A percentile compares a stretch with the other conserved stretches of the same genome.
These are phyloP conservation scores for Sula dactylatra DNA, from an alignment of 2,113 vertebrate species.

Conservation along the genomic window DNA sequence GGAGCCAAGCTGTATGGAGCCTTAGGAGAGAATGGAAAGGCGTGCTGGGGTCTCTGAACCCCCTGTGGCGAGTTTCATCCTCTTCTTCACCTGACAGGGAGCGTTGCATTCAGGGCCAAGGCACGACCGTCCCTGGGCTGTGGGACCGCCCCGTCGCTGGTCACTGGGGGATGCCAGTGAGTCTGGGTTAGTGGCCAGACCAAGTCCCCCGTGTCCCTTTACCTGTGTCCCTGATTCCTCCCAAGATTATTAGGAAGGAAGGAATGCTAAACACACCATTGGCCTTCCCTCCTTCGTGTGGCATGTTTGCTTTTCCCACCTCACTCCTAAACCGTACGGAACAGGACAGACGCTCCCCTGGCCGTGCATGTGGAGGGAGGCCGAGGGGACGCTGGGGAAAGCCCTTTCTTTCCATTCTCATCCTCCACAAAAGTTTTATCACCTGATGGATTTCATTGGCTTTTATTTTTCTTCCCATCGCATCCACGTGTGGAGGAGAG, in stretches of 20 bases:
- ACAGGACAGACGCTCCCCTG: not conserved
- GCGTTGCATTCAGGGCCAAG: not conserved
- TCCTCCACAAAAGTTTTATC: slow-evolving; percentile 9
- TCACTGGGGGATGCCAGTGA: not conserved
- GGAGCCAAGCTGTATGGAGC: not conserved
- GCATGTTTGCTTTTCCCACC: not conserved
- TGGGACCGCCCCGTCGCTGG: too few species aligned
- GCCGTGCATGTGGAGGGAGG: not conserved
- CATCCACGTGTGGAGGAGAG: not conserved
- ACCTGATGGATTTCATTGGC: slow-evolving; percentile 16
- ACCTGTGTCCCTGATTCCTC: not conserved
- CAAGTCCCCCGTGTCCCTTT: not conserved
- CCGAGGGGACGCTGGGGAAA: not conserved
- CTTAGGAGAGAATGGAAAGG: not conserved
- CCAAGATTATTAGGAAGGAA: not conserved
- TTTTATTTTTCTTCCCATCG: not conserved
- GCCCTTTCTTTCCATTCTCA: not conserved
- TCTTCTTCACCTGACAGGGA: not conserved
- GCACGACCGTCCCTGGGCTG: rapidly evolving
- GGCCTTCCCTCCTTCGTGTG: not conserved
- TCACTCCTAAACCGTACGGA: not conserved
- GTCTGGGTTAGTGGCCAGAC: not conserved
- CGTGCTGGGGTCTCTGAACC: not conserved
- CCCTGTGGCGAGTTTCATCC: not conserved
- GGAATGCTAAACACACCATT: not conserved